Evolutionary conservation across 2,113 vertebrate genomes (phyloP), one percentile per base, ranked within the genome.

Genomic region (Vidua macroura): DNA sequence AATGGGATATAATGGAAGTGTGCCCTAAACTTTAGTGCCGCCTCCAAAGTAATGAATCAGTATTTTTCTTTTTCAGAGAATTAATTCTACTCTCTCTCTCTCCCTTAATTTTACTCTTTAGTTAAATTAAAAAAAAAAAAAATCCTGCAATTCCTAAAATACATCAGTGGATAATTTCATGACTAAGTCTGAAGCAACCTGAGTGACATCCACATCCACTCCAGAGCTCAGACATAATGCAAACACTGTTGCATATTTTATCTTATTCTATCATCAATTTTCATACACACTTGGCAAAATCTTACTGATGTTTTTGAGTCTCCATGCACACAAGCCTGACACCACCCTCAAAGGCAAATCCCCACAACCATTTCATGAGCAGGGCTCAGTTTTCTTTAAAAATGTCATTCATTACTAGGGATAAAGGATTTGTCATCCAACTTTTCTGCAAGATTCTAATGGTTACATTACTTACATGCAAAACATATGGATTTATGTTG

Each of bases 261-360:
- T 31, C 23, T 62, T 56, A 25, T 60, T 35, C 48, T 48, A 21
- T 21, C 31, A 33, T 11, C 7, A 59, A 11, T 35, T 80, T 39
- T 59, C 62, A 76, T 17, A 68, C 7, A 28, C 19, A 18, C 18
- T 39, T 1, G 5, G 7, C 39, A 72, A 63, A 83, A 19, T 52
- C 31, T 56, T 53, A 33, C 1, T 30, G 27, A 46, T 33, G 10
- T 13, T 88, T 86, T 48, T 64, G 33, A 80, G 19, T 44, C 7
- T 25, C 4, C 11, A 10, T 0, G 0, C 16, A 73, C 1, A 3
- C 15, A 64, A 79, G 17, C 11, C 53, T 76, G 70, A 76, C 81
- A 77, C 2, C 2, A 7, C 31, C 12, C 43, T 25, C 17, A 20
- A 43, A 76, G 39, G 48, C 20, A 74, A 86, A 70, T 46, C 12